A percentile compares a stretch with the other conserved stretches of the same genome.
Evolutionary conservation across 1,140 invertebrate species (phyloP).

Genomic region (Neocloeon triangulifer): DNA sequence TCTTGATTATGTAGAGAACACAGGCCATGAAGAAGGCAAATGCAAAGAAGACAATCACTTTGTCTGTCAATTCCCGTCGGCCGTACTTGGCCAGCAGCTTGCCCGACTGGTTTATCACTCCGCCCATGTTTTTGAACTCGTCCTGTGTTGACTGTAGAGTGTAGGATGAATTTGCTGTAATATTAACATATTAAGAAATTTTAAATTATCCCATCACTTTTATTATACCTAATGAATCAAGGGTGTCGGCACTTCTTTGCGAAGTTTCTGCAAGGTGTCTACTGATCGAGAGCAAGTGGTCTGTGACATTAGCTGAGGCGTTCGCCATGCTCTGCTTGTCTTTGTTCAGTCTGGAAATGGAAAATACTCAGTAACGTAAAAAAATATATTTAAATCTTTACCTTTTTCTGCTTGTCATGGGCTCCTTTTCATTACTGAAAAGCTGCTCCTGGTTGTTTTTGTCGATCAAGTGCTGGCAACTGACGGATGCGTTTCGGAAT

Average conservation of each 20-base stretch:
- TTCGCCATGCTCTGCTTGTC: conserved; percentile 38
- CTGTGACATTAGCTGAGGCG: conserved; percentile 47
- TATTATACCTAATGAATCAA: conserved; percentile 50
- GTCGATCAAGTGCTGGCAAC: conserved; percentile 46
- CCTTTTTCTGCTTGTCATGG: conserved; percentile 24
- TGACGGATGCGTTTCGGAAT: conserved; percentile 56
- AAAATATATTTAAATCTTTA: too few relatives aligned
- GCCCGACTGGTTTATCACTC: conserved; percentile 66
- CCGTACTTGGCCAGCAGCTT: conserved; percentile 87
- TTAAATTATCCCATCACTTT: conserved; percentile 1
- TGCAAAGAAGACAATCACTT: conserved; percentile 71
- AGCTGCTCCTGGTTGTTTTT: conserved; percentile 44
- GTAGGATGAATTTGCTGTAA: conserved; percentile 23
- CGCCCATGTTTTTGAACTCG: conserved; percentile 65
- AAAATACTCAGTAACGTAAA: conserved; percentile 1
- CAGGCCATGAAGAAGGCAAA: conserved; percentile 81
- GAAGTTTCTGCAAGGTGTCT: conserved; percentile 66
- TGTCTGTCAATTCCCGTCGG: conserved; percentile 81
- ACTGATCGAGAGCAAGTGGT: conserved; percentile 61
- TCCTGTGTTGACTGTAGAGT: conserved; percentile 43
- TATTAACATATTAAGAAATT: conserved; percentile 10
- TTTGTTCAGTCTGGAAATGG: conserved; percentile 19
- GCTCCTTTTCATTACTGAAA: conserved; percentile 30
- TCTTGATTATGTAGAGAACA: conserved; percentile 78
- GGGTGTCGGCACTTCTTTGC: conserved; percentile 58